Conservation (phyloP, 2,888 invertebrate species). For the Lasioglossum vierecki region DNA sequence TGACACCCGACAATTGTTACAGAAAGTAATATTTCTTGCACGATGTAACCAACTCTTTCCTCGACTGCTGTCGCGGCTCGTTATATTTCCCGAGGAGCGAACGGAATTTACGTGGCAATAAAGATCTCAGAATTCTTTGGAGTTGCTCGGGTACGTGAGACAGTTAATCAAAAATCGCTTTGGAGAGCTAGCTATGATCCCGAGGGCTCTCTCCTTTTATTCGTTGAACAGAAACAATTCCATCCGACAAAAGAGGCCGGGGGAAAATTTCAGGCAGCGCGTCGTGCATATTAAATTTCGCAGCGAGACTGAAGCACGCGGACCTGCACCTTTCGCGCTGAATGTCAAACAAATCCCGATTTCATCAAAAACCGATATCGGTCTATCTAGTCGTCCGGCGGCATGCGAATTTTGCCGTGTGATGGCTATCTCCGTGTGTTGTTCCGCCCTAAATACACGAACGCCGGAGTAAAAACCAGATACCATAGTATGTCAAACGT, state of each 20-base stretch:
- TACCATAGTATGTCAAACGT: conserved; percentile 40
- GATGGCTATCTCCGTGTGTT: conserved; percentile 49
- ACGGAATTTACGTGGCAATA: not conserved
- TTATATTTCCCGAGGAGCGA: not conserved
- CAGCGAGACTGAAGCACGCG: conserved; percentile 36
- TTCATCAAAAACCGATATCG: conserved; percentile 74
- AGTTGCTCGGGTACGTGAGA: not conserved
- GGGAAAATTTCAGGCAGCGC: conserved; percentile 42
- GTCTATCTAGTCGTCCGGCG: conserved; percentile 48
- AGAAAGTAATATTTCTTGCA: not conserved
- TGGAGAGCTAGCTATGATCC: not conserved
- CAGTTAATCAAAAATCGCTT: not conserved
- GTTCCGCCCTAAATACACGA: conserved; percentile 53
- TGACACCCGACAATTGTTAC: not conserved
- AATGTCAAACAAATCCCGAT: conserved; percentile 78
- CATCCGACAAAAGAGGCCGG: conserved; percentile 9
- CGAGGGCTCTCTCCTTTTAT: not conserved
- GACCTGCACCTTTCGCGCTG: conserved; percentile 64
- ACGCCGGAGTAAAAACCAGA: conserved; percentile 50
- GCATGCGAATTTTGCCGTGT: conserved; percentile 57
- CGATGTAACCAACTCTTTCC: not conserved
- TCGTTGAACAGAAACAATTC: not conserved
- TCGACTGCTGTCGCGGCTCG: not conserved
- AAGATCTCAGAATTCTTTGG: not conserved
- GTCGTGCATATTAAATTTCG: conserved; percentile 70